phyloP scores from a whole-genome alignment of 1,140 invertebrate genomes.

The Hyposmocoma kahamanoa region DNA sequence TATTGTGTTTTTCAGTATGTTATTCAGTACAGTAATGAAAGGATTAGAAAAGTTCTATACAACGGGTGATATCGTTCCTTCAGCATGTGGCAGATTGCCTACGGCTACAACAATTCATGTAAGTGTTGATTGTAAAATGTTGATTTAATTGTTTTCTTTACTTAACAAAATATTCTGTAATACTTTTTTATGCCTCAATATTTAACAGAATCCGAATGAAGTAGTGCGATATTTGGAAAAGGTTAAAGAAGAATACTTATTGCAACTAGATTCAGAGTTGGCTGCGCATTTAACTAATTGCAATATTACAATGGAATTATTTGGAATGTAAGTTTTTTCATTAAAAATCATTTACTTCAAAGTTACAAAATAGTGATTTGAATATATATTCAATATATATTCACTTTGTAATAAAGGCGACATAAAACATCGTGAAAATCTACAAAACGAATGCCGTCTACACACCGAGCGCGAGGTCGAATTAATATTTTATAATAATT shows the following conservation, averaged over 20 bases:
- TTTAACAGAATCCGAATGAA: slow-evolving; percentile 70
- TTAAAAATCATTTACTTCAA: no score
- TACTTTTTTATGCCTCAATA: no score
- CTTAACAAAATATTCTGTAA: background rate
- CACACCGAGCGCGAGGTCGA: no score
- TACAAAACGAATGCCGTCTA: no score
- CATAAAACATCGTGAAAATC: no score
- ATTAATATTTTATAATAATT: no score
- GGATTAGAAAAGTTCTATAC: slow-evolving; percentile 82
- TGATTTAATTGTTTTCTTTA: background rate
- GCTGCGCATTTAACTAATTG: slow-evolving; percentile 79
- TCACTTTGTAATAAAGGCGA: no score
- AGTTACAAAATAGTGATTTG: no score
- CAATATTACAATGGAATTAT: slow-evolving; percentile 85
- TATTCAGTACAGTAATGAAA: slow-evolving; percentile 84
- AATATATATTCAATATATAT: no score
- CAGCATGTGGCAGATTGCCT: slow-evolving; percentile 65
- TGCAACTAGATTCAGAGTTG: slow-evolving; percentile 78
- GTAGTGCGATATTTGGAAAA: slow-evolving; percentile 81
- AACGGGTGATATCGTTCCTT: slow-evolving; percentile 71
- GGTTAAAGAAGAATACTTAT: slow-evolving; percentile 80
- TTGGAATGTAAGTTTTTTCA: slow-evolving; percentile 83
- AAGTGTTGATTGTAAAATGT: slow-evolving; percentile 21
- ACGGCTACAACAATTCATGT: slow-evolving; percentile 40
- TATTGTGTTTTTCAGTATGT: slow-evolving; percentile 68